Conservation (phyloP, 2,113 vertebrate species). For the Rhinopomastus cyanomelas region DNA sequence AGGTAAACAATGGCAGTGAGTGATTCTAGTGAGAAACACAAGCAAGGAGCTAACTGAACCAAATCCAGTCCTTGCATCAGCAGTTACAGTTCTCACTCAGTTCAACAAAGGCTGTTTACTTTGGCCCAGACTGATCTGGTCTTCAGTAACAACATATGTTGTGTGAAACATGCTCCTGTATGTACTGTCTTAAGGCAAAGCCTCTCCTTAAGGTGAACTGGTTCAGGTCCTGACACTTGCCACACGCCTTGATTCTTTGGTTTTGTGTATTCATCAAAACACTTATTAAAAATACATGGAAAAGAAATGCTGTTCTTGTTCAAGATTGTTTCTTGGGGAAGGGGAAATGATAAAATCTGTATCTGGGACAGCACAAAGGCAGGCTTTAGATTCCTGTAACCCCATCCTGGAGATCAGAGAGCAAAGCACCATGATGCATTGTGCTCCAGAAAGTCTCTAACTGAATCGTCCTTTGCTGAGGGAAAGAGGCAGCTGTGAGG, state of each 20-base stretch:
- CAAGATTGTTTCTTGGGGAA: not conserved
- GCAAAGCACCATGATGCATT: rapidly evolving
- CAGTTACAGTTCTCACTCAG: not conserved
- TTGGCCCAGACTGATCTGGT: not conserved
- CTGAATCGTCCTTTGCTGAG: not conserved
- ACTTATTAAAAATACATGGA: conserved; percentile 47
- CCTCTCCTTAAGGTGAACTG: not conserved
- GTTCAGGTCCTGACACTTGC: not conserved
- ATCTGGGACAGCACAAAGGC: not conserved
- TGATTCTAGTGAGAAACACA: not conserved
- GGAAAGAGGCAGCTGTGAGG: not conserved
- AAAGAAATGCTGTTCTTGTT: not conserved
- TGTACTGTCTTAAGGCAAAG: not conserved
- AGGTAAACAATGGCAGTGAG: not conserved
- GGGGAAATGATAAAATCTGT: not conserved
- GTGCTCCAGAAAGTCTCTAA: not conserved
- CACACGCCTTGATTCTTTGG: not conserved
- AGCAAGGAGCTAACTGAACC: not conserved
- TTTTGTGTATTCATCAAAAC: conserved; percentile 45
- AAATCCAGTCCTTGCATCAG: not conserved
- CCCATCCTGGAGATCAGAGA: not conserved
- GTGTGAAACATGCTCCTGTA: not conserved
- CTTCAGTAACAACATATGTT: not conserved
- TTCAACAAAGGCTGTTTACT: not conserved
- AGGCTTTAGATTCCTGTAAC: not conserved